Base-by-base conservation (phyloP, 2,797 vertebrate species). In the Dermochelys coriacea region DNA sequence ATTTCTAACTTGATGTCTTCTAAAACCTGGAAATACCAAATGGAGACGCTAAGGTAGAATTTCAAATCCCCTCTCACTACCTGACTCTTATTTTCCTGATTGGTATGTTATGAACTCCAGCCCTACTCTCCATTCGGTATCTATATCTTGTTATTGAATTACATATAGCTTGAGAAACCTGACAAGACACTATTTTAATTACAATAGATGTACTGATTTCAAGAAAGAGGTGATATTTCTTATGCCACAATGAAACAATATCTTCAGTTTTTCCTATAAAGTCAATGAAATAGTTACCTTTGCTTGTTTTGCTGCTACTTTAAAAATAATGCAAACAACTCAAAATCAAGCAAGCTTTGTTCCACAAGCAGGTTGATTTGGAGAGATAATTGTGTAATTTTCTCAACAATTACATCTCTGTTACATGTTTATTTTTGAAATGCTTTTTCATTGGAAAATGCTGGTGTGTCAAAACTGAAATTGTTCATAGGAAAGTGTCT, bases 241-340 rank as follows among this genome's bases (percentile, higher is more conserved):
- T 64, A 64, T 14, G 34, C 34, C 31, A 64, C 31, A 64, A 34
- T 64, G 89, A 92, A 91, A 83, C n/a, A 71, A 95, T 4, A 1
- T 2, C 4, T 5, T 71, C 3, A 2, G 71, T 71, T 85, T 80
- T 50, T 34, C 7, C 7, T 18, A 1, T 77, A 12, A 82, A 82
- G 61, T 7, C 50, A 82, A 27, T 10, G 68, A 85, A 92, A 29
- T 88, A 1, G 91, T 41, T 7, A 8, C 0, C 57, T 82, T 86
- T 79, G 16, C 87, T 57, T 55, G 57, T 29, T 59, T 93, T 74
- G 59, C 16, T 90, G n/a, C 12, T 14, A 45, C 80, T 93, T 83
- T 18, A 50, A 78, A 91, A 54, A 64, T 15, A 61, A 61, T 9
- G 0, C 0, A 23, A 47, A 1, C 14, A 81, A 84, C 2, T 27